Evolutionary conservation across 2,113 vertebrate genomes (phyloP), one percentile per base, ranked within the genome.

Genomic region (Etheostoma cragini): DNA sequence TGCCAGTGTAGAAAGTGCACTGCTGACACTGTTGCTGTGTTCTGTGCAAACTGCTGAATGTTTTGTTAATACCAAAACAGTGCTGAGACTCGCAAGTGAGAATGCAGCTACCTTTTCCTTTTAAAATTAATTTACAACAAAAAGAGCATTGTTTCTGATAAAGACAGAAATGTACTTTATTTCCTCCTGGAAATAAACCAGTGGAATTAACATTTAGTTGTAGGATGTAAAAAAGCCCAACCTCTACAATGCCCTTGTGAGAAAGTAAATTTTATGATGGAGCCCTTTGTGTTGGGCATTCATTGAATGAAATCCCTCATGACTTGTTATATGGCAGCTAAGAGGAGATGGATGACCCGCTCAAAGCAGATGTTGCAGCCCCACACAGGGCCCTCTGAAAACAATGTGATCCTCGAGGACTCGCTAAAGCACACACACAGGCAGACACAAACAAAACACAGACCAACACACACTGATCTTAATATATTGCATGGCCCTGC

Each of bases 301-400:
- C 89, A 83, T 83, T 89, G 82, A 90, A 73, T 89, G 76, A 88
- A 94, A 84, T 93, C 93, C 93, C 94, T 82, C 60, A 84, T 91
- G 94, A 90, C 93, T 95, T 94, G 93, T 95, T 94, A 95, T 89
- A 89, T 92, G 93, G 93, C 85, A 88, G 90, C 93, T 88, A 87
- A 86, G 88, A 86, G 80, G 92, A 94, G 91, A 93, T 89, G 89
- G 89, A 92, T 92, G 91, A 90, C 91, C 85, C 80, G 89, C 88
- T 91, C 91, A 89, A 88, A 91, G 93, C 91, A 93, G 91, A 93
- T 92, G 90, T 87, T 88, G 89, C 88, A 83, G 65, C 81, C 88
- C 85, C 87, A 90, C 87, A 90, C 78, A 76, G 87, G 87, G 80
- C 82, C 84, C 76, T 89, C 71, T 81, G 89, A 89, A 93, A 90